Base-by-base conservation (phyloP, 2,888 invertebrate species). In the Coecobrya sp. region DNA sequence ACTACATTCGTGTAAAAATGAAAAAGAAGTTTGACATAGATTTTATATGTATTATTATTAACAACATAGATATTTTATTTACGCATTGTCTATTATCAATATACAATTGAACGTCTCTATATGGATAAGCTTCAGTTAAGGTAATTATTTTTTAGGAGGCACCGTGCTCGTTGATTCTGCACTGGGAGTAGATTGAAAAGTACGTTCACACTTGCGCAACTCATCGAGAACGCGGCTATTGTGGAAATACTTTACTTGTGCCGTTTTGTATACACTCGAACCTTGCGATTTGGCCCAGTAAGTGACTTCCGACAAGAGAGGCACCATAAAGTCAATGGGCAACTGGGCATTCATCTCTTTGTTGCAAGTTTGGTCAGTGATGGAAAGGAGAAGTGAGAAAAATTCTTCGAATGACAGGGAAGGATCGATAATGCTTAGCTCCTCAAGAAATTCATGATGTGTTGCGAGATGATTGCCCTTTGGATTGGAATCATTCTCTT, bases 211-310 rank as follows among this genome's bases (percentile, higher is more conserved):
- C 19, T 76, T 55, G 11, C 25, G 16, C 22, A 87, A 16, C 27
- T 79, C 87, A n/a, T 76, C 42, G n/a, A 87, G n/a, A 36, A 87
- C 10, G 7, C 55, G 13, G 8, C 42, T 62, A 16, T 87, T 76
- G 19, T 87, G 76, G 19, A 87, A 87, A 42, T 87, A 87, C 45
- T 87, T 87, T 0, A 87, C 16, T 19, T 87, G 87, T 0, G 87
- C 87, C 16, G 76, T 52, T 36, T 76, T 87, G n/a, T 59, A 87
- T 0, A 76, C 55, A 45, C 55, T 45, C 2, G 73, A 42, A 22
- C 70, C 76, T 36, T 42, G 8, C 0, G 73, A n/a, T 5, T 79
- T 79, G 7, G 59, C 45, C 36, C 62, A 59, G 25, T 73, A 76
- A 2, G 30, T 16, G 10, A 87, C 59, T 59, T 87, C 87, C 0